These are phyloP conservation scores for Danionella cerebrum DNA, from an alignment of 2,113 vertebrate genomes.

Conservation along the genomic window DNA sequence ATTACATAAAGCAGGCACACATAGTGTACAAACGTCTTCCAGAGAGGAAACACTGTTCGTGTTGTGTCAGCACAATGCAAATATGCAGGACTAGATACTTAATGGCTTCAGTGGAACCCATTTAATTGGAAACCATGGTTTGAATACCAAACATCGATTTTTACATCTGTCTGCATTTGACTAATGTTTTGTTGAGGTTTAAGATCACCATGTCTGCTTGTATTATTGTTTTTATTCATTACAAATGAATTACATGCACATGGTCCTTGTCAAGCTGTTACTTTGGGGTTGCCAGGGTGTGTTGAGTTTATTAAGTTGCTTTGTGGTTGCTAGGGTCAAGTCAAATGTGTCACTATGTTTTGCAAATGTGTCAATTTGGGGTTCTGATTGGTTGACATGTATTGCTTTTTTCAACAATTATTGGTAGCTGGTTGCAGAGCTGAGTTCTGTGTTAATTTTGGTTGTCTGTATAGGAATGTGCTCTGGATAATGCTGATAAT, in stretches of 20 bases:
- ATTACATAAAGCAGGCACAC: slow-evolving; percentile 10
- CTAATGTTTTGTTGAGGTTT: no score
- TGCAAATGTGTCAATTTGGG: no score
- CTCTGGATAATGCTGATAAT: neutral
- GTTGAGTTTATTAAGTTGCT: neutral
- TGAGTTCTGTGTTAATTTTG: no score
- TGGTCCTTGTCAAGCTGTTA: neutral
- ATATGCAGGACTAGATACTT: neutral
- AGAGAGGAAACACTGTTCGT: neutral
- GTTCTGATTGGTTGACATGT: neutral
- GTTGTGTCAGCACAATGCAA: slow-evolving; percentile 23
- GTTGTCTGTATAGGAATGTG: neutral
- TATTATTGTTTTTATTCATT: neutral
- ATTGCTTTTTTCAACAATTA: neutral
- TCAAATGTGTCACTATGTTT: no score
- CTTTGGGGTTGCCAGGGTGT: neutral
- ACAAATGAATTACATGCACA: neutral
- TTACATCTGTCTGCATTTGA: neutral
- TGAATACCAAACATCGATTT: neutral
- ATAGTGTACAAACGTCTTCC: neutral
- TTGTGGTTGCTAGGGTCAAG: no score
- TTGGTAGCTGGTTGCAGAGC: neutral
- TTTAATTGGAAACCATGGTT: neutral
- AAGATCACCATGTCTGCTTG: no score
- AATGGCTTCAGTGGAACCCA: neutral